Conservation (phyloP, 2,888 invertebrate species). For the Stenchaetothrips biformis region DNA sequence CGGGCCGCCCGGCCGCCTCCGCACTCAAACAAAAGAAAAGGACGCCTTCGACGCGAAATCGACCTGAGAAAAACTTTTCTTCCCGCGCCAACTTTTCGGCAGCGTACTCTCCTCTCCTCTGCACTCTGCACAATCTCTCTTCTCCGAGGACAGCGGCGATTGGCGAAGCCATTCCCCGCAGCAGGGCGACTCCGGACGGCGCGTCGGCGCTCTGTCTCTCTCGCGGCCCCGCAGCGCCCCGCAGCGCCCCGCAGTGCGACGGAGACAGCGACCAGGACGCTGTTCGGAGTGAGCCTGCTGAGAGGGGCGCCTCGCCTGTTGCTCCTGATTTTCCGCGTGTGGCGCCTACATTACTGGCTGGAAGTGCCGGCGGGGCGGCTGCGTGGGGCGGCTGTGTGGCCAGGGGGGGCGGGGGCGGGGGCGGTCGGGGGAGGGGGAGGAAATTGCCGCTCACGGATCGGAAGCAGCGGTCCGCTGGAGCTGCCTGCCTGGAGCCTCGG, state of each 20-base stretch:
- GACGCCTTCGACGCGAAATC: too few relatives aligned
- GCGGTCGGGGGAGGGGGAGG: background rate
- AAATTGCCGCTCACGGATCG: slow-evolving; percentile 17
- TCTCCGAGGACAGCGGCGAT: too few relatives aligned
- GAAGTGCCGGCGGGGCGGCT: background rate
- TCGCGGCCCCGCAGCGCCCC: background rate
- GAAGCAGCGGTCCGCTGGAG: background rate
- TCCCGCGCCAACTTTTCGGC: too few relatives aligned
- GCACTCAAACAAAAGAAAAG: too few relatives aligned
- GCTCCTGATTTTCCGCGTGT: slow-evolving; percentile 21
- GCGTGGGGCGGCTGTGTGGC: background rate
- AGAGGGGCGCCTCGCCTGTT: background rate
- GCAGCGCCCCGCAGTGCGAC: background rate
- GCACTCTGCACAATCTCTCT: too few relatives aligned
- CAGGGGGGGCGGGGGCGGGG: background rate
- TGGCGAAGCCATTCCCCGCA: too few relatives aligned
- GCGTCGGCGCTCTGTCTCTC: background rate
- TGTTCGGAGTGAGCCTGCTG: too few relatives aligned
- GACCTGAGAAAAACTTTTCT: too few relatives aligned
- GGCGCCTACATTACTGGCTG: background rate
- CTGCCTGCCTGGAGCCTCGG: background rate
- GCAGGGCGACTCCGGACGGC: too few relatives aligned
- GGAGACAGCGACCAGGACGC: background rate
- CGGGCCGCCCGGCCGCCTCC: too few relatives aligned
- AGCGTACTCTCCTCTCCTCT: too few relatives aligned